Conservation (phyloP, 1,140 invertebrate genomes). For the Colletes latitarsis region DNA sequence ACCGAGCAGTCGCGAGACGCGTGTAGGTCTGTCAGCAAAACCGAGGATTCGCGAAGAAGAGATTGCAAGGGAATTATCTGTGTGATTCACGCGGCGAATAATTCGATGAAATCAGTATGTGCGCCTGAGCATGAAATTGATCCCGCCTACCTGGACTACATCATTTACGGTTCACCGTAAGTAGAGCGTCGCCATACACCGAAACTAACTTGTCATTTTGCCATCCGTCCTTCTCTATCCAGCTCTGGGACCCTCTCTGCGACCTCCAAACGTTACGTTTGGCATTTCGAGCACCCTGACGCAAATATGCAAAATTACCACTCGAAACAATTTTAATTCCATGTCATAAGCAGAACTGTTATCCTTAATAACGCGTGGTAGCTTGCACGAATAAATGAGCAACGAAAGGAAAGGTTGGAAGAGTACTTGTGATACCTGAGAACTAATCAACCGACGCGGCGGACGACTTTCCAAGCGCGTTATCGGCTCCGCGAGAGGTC, state of each 20-base stretch:
- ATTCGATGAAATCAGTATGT: slow-evolving; percentile 65
- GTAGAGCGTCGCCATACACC: neutral
- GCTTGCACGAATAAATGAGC: too few relatives aligned
- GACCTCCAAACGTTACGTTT: too few relatives aligned
- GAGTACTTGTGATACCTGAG: too few relatives aligned
- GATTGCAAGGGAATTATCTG: slow-evolving; percentile 55
- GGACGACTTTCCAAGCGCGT: neutral
- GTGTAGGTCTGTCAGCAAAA: neutral
- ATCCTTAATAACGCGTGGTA: too few relatives aligned
- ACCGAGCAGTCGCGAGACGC: too few relatives aligned
- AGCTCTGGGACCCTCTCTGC: too few relatives aligned
- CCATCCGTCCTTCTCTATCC: slow-evolving; percentile 14
- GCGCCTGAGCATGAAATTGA: slow-evolving; percentile 56
- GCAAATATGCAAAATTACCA: too few relatives aligned
- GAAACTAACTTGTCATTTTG: slow-evolving; percentile 4
- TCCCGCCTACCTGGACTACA: slow-evolving; percentile 22
- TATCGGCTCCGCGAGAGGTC: neutral
- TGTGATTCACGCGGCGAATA: slow-evolving; percentile 60
- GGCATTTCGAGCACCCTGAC: too few relatives aligned
- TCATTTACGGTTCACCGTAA: slow-evolving; percentile 16
- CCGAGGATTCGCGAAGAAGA: slow-evolving; percentile 46
- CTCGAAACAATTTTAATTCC: too few relatives aligned
- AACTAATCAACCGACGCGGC: neutral
- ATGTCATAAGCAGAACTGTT: too few relatives aligned
- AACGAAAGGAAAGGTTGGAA: too few relatives aligned